Percentiles rank a stretch among this genome's conserved stretches.
phyloP scores from a whole-genome alignment of 2,113 vertebrate species.

The Centrocercus urophasianus region DNA sequence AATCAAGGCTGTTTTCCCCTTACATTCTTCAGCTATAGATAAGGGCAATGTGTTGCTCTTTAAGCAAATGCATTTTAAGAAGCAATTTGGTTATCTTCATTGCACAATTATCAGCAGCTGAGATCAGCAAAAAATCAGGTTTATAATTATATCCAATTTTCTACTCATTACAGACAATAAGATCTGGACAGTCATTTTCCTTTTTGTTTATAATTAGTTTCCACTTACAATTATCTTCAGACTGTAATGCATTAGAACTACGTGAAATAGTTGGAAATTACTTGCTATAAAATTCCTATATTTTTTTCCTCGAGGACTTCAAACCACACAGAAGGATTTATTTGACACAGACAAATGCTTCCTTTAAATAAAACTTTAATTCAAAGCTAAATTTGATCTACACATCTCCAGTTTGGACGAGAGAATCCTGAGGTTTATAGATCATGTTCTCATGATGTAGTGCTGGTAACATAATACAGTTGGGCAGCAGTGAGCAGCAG shows the following conservation, averaged over 20 bases:
- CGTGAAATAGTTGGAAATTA: background rate
- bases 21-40: background rate
- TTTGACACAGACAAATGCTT: background rate
- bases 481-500: rapidly evolving
- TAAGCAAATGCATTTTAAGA: background rate
- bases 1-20: background rate
- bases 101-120: background rate
- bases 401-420: background rate
- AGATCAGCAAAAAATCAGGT: background rate
- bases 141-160: background rate
- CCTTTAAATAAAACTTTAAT: background rate
- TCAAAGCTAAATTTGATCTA: background rate
- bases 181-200: background rate
- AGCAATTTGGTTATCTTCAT: background rate
- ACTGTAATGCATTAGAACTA: background rate
- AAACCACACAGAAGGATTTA: background rate
- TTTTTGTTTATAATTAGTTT: conserved; percentile 11
- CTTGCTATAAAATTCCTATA: background rate
- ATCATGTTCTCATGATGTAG: background rate
- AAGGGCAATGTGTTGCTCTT: background rate
- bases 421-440: conserved; percentile 5
- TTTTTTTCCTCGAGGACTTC: background rate
- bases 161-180: background rate
- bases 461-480: background rate
- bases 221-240: background rate